Conservation (phyloP, 2,797 vertebrate genomes). For the Todus mexicanus region DNA sequence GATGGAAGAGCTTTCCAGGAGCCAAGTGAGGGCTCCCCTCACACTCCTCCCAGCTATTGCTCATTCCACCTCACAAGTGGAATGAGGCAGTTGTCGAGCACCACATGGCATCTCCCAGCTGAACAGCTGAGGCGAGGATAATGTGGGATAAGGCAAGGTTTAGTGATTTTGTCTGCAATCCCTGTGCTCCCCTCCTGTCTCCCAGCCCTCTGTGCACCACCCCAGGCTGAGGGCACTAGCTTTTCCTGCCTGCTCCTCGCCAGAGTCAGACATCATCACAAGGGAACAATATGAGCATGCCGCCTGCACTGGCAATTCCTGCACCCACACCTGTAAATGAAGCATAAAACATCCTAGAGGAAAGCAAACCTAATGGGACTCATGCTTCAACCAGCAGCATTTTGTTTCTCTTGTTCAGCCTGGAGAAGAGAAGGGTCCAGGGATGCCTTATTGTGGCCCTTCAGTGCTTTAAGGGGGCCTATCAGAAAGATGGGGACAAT, state of each 20-base stretch:
- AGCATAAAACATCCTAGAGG: neutral
- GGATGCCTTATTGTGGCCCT: neutral
- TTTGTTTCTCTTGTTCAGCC: neutral
- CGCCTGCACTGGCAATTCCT: neutral
- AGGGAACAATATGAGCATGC: accelerated
- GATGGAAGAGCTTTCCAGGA: neutral
- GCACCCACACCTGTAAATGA: neutral
- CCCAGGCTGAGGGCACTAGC: accelerated
- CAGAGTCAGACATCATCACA: accelerated
- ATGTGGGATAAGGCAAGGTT: neutral
- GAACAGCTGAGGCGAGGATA: slow-evolving; percentile 22
- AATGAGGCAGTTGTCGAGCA: neutral
- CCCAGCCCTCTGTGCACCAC: neutral
- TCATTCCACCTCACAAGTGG: accelerated
- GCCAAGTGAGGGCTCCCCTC: neutral
- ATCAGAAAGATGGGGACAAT: neutral
- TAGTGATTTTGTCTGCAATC: neutral
- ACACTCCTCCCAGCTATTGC: accelerated
- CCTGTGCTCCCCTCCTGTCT: neutral
- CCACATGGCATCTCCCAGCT: neutral
- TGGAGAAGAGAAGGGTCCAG: neutral
- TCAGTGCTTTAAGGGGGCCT: neutral
- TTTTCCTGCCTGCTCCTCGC: neutral
- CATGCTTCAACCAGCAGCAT: neutral
- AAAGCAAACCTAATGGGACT: neutral